A percentile compares a stretch with the other conserved stretches of the same genome.
These are phyloP conservation scores for Spicauda simplicius DNA, from an alignment of 2,888 invertebrate genomes.

Conservation along the genomic window DNA sequence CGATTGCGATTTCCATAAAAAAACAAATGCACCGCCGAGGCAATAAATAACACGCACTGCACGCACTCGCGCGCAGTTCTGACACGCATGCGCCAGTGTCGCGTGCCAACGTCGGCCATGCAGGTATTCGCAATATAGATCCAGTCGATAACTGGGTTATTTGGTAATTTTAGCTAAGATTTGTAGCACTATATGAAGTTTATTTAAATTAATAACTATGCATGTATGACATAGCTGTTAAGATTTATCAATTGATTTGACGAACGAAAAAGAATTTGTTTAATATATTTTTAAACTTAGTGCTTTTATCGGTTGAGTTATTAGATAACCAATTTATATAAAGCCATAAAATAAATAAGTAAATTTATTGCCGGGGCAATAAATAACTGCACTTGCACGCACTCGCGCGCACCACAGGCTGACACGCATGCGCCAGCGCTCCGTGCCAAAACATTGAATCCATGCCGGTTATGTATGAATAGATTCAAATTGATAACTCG, in stretches of 20 bases:
- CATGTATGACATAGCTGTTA: too few species aligned
- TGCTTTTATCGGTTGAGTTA: neutral
- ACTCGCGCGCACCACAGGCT: conserved; percentile 75
- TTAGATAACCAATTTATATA: neutral
- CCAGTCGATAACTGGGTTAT: conserved; percentile 8
- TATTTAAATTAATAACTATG: too few species aligned
- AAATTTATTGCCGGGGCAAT: conserved; percentile 72
- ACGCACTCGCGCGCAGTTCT: conserved; percentile 78
- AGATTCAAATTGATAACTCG: conserved; percentile 34
- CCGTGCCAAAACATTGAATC: conserved; percentile 55
- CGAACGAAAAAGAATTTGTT: neutral
- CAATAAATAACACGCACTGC: conserved; percentile 73
- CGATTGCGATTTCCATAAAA: conserved; percentile 17
- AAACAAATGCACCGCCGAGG: conserved; percentile 66
- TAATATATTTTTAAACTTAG: neutral
- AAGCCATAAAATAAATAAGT: conserved; percentile 38
- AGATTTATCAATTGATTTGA: too few species aligned
- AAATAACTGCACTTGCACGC: conserved; percentile 73
- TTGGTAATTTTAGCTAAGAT: neutral
- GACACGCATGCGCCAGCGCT: conserved; percentile 36
- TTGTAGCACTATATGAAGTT: too few species aligned
- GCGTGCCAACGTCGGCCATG: conserved; percentile 72
- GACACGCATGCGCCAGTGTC: conserved; percentile 70
- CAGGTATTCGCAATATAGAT: conserved; percentile 46
- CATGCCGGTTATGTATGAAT: conserved; percentile 50